A percentile compares a stretch with the other conserved stretches of the same genome.
Conservation (phyloP, 2,113 vertebrate species). For the Siniperca chuatsi region DNA sequence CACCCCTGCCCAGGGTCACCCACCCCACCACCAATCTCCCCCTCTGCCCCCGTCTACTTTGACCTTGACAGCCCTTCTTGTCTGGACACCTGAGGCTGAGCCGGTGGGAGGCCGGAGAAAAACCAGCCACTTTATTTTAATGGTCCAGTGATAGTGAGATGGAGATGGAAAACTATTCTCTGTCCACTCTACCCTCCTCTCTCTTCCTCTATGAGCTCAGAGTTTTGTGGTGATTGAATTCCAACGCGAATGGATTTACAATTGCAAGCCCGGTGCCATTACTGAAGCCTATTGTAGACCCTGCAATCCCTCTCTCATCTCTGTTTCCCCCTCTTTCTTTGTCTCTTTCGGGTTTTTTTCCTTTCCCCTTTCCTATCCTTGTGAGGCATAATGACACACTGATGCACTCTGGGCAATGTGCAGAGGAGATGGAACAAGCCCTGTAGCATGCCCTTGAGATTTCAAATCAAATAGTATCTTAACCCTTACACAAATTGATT, state of each 20-base stretch:
- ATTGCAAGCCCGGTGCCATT: constrained; percentile 44
- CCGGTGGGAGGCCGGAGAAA: background rate
- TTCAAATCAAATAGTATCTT: constrained; percentile 73
- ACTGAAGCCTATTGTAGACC: constrained; percentile 32
- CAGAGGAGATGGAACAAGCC: constrained; percentile 60
- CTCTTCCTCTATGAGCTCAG: constrained; percentile 11
- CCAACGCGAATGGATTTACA: constrained; percentile 64
- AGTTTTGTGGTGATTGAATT: constrained; percentile 69
- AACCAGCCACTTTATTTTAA: constrained; percentile 26
- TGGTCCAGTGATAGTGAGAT: constrained; percentile 30
- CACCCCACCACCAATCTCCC: background rate
- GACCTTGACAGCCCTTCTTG: background rate
- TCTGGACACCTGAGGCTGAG: constrained; percentile 16
- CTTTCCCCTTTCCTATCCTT: constrained; percentile 22
- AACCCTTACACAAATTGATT: constrained; percentile 75
- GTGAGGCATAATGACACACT: constrained; percentile 59
- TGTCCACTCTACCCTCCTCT: background rate
- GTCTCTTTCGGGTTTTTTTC: constrained; percentile 14
- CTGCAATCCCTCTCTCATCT: constrained; percentile 18
- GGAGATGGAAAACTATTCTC: constrained; percentile 26
- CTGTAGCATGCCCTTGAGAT: constrained; percentile 67
- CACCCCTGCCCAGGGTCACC: constrained; percentile 25
- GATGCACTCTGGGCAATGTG: constrained; percentile 77
- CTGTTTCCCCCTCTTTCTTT: constrained; percentile 14
- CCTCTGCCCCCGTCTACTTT: background rate